A percentile compares a stretch with the other conserved stretches of the same genome.
phyloP scores from a whole-genome alignment of 1,140 invertebrate genomes.

The Parapsyche elsis region DNA sequence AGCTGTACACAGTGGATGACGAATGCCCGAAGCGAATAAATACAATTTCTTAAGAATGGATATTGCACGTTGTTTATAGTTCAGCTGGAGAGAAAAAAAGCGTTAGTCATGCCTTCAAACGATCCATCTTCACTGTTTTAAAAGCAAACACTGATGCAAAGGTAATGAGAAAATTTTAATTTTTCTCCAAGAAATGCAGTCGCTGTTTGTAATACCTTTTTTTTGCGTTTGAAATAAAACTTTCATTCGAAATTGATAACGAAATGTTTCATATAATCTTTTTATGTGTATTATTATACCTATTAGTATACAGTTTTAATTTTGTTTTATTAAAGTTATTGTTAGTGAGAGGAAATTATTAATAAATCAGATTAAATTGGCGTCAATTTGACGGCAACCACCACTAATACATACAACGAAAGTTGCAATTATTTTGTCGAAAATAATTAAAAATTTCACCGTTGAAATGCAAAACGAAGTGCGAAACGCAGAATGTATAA shows the following conservation, averaged over 20 bases:
- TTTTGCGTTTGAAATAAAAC: neutral
- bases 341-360: too few relatives aligned
- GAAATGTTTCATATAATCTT: too few relatives aligned
- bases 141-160: constrained; percentile 19
- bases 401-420: too few relatives aligned
- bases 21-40: neutral
- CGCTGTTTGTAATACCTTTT: constrained; percentile 8
- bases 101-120: constrained; percentile 1
- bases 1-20: too few relatives aligned
- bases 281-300: too few relatives aligned
- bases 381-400: too few relatives aligned
- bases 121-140: constrained; percentile 23
- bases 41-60: neutral
- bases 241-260: too few relatives aligned
- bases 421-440: neutral
- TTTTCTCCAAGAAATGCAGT: constrained; percentile 12
- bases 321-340: too few relatives aligned
- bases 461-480: neutral
- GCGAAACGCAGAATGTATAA: neutral
- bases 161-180: constrained; percentile 40
- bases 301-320: too few relatives aligned
- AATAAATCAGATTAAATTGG: too few relatives aligned
- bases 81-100: neutral
- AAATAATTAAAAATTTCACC: constrained; percentile 1
- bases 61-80: neutral